Evolutionary conservation across 2,888 invertebrate species (phyloP).

Genomic region (Cephus pygmeus): DNA sequence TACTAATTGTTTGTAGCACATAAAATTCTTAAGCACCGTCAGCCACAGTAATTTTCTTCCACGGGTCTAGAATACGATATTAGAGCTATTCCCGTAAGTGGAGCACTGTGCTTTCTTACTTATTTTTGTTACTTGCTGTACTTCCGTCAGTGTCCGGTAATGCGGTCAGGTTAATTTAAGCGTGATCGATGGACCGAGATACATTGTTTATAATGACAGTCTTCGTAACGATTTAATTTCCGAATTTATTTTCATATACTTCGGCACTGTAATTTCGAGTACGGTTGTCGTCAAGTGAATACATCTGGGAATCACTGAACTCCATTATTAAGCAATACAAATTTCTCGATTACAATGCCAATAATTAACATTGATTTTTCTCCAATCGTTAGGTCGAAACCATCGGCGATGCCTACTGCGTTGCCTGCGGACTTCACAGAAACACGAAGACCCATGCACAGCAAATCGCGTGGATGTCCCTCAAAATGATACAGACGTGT

Average conservation of each 20-base stretch:
- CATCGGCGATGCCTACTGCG: constrained; percentile 96
- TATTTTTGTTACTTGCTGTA: background rate
- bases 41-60: background rate
- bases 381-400: constrained; percentile 82
- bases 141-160: background rate
- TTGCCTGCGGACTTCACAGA: constrained; percentile 91
- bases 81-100: background rate
- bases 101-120: background rate
- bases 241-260: background rate
- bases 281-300: background rate
- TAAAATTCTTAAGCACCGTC: background rate
- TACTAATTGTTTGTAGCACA: background rate
- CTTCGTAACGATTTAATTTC: background rate
- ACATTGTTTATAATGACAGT: background rate
- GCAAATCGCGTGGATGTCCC: constrained; percentile 96
- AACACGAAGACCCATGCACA: constrained; percentile 89
- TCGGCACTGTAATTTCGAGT: background rate
- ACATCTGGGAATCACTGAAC: background rate
- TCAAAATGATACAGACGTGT: constrained; percentile 93
- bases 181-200: background rate
- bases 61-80: background rate
- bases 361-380: background rate
- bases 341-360: background rate
- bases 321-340: background rate
- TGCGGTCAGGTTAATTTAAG: background rate